Evolutionary conservation across 2,113 vertebrate species (phyloP).

Genomic region (Colius striatus): DNA sequence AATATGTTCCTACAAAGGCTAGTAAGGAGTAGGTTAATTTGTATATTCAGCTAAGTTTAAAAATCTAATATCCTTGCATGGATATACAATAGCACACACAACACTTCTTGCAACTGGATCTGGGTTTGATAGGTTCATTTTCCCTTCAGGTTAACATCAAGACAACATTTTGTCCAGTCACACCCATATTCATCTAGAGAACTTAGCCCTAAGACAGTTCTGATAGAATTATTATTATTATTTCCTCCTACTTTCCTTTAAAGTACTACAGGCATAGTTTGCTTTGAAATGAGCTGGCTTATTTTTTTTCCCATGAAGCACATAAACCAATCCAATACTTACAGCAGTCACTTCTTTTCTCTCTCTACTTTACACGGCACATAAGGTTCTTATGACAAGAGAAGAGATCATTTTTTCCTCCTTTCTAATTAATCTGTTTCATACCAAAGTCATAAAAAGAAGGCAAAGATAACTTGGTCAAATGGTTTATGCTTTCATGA

Average conservation of each 20-base stretch:
- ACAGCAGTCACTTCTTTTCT: not conserved
- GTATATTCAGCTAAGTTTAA: not conserved
- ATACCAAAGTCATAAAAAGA: not conserved
- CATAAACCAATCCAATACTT: not conserved
- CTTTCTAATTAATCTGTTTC: not conserved
- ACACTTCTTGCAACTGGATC: not conserved
- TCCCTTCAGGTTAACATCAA: conserved; percentile 7
- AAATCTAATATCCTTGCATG: not conserved
- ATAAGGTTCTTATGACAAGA: not conserved
- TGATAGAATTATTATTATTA: conserved; percentile 49
- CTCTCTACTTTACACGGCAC: not conserved
- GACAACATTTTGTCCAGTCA: conserved; percentile 18
- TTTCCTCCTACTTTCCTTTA: conserved; percentile 40
- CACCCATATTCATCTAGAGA: conserved; percentile 36
- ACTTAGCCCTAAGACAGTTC: conserved; percentile 45
- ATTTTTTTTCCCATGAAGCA: conserved; percentile 56
- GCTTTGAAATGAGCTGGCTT: conserved; percentile 38
- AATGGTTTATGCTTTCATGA: not conserved
- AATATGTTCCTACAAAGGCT: not conserved
- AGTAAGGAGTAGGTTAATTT: not conserved
- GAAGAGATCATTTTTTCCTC: not conserved
- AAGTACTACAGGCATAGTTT: conserved; percentile 23
- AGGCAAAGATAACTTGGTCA: not conserved
- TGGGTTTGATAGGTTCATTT: not conserved
- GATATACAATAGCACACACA: not conserved